phyloP scores from a whole-genome alignment of 2,888 invertebrate species.

The Ormyrus thymus region DNA sequence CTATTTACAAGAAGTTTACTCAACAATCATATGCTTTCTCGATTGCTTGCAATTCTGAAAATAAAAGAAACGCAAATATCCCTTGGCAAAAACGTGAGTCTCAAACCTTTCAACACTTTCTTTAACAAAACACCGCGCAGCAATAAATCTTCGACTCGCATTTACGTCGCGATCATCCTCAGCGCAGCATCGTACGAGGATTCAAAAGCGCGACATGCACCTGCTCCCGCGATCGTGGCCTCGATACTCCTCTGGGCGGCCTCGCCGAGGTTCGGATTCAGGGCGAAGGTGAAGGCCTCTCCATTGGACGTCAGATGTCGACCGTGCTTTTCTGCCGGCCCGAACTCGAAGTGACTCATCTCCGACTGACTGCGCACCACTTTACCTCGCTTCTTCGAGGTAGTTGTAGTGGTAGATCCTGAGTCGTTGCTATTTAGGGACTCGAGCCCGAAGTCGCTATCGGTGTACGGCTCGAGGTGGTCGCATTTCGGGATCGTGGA shows the following conservation, averaged over 20 bases:
- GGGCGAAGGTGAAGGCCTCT: constrained; percentile 65
- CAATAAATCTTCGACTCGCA: no score
- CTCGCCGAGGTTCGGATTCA: constrained; percentile 62
- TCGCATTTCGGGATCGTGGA: constrained; percentile 69
- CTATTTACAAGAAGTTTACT: no score
- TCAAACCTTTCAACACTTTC: no score
- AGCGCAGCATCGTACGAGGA: constrained; percentile 1
- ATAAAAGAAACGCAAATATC: no score
- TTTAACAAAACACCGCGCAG: no score
- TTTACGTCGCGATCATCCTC: background rate
- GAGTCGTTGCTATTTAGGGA: background rate
- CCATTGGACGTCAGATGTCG: constrained; percentile 63
- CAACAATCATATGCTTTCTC: no score
- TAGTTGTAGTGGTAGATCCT: background rate
- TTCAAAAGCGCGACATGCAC: constrained; percentile 32
- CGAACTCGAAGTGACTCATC: constrained; percentile 63
- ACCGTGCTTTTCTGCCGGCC: constrained; percentile 61
- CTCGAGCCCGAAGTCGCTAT: constrained; percentile 16
- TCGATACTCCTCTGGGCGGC: constrained; percentile 48
- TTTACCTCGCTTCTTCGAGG: constrained; percentile 15
- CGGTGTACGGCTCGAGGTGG: constrained; percentile 54
- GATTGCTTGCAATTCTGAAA: no score
- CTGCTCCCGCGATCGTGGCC: constrained; percentile 45
- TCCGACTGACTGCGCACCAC: constrained; percentile 63
- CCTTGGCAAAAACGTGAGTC: no score